A percentile compares a stretch with the other conserved stretches of the same genome.
Conservation (phyloP, 2,888 invertebrate species). For the Synergus gifuensis region DNA sequence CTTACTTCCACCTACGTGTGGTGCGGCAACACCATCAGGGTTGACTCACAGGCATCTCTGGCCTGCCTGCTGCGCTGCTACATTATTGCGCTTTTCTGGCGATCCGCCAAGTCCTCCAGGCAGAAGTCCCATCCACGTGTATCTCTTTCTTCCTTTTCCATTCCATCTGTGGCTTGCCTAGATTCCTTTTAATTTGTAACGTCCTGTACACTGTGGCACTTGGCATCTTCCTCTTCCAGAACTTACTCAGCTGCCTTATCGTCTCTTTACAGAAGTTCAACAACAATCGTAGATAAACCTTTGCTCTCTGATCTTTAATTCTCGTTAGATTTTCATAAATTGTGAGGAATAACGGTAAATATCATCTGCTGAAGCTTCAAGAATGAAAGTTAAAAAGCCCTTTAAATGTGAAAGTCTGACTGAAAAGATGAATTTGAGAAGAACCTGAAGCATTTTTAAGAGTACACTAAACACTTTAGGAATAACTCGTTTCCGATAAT, state of each 20-base stretch:
- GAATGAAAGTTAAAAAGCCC: neutral
- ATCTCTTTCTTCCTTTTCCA: constrained; percentile 49
- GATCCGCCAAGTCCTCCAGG: constrained; percentile 59
- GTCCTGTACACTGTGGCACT: constrained; percentile 43
- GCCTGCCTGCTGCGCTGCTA: constrained; percentile 64
- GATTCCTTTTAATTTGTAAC: constrained; percentile 53
- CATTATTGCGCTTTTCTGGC: constrained; percentile 70
- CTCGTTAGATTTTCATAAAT: neutral
- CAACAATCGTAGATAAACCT: neutral
- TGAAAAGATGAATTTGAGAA: neutral
- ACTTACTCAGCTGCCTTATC: constrained; percentile 15
- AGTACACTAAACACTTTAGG: neutral
- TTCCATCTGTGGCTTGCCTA: constrained; percentile 49
- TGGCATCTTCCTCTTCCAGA: neutral
- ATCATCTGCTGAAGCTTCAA: neutral
- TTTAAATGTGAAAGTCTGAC: neutral
- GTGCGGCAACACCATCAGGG: constrained; percentile 57
- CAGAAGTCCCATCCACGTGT: constrained; percentile 53
- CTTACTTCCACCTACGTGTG: constrained; percentile 41
- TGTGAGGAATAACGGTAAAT: neutral
- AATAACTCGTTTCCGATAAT: neutral
- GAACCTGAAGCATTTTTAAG: neutral
- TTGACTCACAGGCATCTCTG: constrained; percentile 58
- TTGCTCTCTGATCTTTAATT: neutral
- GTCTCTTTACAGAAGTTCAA: neutral